phyloP scores from a whole-genome alignment of 2,888 invertebrate genomes.

The Heliconius cydno region DNA sequence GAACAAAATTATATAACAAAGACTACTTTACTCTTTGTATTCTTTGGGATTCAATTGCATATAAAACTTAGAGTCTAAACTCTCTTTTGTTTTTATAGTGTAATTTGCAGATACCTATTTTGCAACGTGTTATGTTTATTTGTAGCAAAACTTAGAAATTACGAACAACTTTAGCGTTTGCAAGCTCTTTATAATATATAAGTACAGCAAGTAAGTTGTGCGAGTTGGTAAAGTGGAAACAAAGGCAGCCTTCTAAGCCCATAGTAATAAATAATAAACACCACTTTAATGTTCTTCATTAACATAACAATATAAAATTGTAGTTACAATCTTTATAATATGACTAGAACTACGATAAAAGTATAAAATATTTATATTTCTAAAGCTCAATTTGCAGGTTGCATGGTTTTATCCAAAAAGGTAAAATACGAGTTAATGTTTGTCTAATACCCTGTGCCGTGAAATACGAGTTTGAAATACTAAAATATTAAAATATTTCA shows the following conservation, averaged over 20 bases:
- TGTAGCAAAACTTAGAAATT: background rate
- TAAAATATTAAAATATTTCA: too few species aligned
- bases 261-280: background rate
- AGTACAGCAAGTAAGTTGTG: background rate
- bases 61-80: too few species aligned
- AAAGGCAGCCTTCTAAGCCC: conserved; percentile 8
- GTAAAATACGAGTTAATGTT: too few species aligned
- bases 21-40: background rate
- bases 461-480: too few species aligned
- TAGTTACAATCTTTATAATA: background rate
- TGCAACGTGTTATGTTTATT: background rate
- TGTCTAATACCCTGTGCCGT: too few species aligned
- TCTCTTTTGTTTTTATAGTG: too few species aligned
- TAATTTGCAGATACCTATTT: background rate
- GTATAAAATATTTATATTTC: background rate
- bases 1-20: background rate
- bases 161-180: conserved; percentile 10
- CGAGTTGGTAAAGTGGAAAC: conserved; percentile 10
- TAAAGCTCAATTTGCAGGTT: too few species aligned
- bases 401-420: too few species aligned
- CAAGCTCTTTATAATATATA: background rate
- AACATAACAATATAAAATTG: conserved; percentile 4
- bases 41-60: background rate
- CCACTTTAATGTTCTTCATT: conserved; percentile 1
- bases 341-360: background rate